Conservation (phyloP, 2,888 invertebrate species). For the Cynaeus angustus region DNA sequence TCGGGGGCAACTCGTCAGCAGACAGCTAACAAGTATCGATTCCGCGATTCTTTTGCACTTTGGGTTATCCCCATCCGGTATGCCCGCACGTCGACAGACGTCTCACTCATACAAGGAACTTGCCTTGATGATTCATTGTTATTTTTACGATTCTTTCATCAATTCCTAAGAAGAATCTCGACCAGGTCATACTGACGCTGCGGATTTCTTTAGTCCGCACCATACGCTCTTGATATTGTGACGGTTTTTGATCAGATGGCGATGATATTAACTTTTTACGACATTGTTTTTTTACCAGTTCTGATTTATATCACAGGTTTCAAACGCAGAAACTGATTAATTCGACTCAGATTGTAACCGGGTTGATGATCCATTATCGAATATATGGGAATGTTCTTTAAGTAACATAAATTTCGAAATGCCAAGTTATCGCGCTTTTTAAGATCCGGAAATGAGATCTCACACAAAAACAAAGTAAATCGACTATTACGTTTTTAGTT, state of each 20-base stretch:
- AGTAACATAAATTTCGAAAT: constrained; percentile 9
- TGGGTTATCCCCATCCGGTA: constrained; percentile 31
- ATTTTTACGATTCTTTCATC: constrained; percentile 48
- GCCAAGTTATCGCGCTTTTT: constrained; percentile 1
- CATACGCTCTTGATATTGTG: constrained; percentile 27
- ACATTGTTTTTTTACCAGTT: constrained; percentile 42
- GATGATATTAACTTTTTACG: constrained; percentile 50
- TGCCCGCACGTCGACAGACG: constrained; percentile 41
- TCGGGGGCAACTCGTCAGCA: constrained; percentile 49
- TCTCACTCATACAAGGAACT: constrained; percentile 46
- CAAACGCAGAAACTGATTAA: constrained; percentile 46
- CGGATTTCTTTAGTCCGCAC: constrained; percentile 41
- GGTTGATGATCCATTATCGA: constrained; percentile 36
- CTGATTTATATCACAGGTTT: constrained; percentile 49
- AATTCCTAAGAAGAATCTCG: constrained; percentile 8
- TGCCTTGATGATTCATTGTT: constrained; percentile 44
- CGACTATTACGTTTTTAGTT: no score
- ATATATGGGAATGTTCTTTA: background rate
- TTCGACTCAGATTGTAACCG: constrained; percentile 10
- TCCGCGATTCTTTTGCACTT: constrained; percentile 49
- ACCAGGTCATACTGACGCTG: constrained; percentile 47
- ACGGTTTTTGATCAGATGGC: constrained; percentile 36
- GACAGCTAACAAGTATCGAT: constrained; percentile 54
- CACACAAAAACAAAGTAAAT: background rate
- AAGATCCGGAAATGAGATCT: background rate